These are phyloP conservation scores for Thamnaconus septentrionalis DNA, from an alignment of 2,113 vertebrate species.

Conservation along the genomic window DNA sequence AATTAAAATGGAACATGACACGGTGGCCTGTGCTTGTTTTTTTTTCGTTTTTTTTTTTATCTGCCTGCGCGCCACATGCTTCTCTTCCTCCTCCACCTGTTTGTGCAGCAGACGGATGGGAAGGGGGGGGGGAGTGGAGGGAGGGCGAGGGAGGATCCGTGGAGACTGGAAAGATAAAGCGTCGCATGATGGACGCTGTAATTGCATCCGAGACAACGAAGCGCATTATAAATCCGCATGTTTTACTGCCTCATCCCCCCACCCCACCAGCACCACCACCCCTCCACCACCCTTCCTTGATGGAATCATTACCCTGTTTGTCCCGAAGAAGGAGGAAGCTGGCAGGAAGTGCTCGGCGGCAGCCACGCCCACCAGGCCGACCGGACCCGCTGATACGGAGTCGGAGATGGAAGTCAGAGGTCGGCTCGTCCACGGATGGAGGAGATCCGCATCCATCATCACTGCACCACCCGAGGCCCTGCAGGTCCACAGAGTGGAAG, in stretches of 20 bases:
- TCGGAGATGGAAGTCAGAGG: too few species aligned
- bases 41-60: constrained; percentile 2
- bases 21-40: constrained; percentile 47
- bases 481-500: constrained; percentile 4
- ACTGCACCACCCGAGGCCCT: constrained; percentile 30
- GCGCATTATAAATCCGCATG: constrained; percentile 55
- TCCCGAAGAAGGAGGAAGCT: constrained; percentile 48
- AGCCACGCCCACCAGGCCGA: constrained; percentile 30
- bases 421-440: constrained; percentile 28
- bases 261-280: too few species aligned
- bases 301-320: constrained; percentile 64
- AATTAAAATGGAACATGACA: constrained; percentile 61
- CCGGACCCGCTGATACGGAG: constrained; percentile 36
- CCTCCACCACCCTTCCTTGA: constrained; percentile 53
- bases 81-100: background rate
- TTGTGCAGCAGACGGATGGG: background rate
- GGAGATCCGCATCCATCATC: constrained; percentile 45
- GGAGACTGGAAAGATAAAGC: constrained; percentile 52
- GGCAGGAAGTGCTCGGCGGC: constrained; percentile 40
- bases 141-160: too few species aligned
- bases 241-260: constrained; percentile 61
- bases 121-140: constrained; percentile 7
- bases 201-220: constrained; percentile 60
- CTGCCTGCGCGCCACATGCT: background rate
- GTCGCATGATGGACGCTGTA: constrained; percentile 56